phyloP scores from a whole-genome alignment of 2,113 vertebrate species.

The Parotia lawesii region DNA sequence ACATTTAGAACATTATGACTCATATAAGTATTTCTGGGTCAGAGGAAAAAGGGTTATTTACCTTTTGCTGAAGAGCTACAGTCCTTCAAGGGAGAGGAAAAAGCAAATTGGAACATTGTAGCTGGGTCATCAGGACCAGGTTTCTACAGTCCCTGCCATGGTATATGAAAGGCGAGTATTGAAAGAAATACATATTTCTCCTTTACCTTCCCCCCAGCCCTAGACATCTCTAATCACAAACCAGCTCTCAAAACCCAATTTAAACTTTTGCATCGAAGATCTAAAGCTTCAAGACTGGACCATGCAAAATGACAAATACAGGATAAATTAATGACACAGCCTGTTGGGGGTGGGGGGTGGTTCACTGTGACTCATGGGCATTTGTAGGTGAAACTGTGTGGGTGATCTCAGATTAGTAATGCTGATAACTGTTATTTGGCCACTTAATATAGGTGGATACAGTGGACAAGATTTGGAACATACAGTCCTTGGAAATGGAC shows the following conservation, averaged over 20 bases:
- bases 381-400: neutral
- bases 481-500: neutral
- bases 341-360: neutral
- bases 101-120: neutral
- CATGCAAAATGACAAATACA: neutral
- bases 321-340: neutral
- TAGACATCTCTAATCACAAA: neutral
- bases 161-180: neutral
- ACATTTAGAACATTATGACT: constrained; percentile 64
- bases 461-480: neutral
- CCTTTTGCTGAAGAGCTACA: constrained; percentile 46
- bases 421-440: neutral
- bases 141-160: neutral
- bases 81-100: neutral
- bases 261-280: neutral
- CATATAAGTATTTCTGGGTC: constrained; percentile 58
- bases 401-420: neutral
- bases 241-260: neutral
- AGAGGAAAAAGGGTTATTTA: constrained; percentile 62
- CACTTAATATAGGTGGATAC: neutral
- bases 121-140: neutral
- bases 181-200: neutral
- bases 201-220: neutral
- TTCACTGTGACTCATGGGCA: neutral
- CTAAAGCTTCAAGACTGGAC: neutral